These are phyloP conservation scores for Prorops nasuta DNA, from an alignment of 1,140 invertebrate genomes.

Conservation along the genomic window DNA sequence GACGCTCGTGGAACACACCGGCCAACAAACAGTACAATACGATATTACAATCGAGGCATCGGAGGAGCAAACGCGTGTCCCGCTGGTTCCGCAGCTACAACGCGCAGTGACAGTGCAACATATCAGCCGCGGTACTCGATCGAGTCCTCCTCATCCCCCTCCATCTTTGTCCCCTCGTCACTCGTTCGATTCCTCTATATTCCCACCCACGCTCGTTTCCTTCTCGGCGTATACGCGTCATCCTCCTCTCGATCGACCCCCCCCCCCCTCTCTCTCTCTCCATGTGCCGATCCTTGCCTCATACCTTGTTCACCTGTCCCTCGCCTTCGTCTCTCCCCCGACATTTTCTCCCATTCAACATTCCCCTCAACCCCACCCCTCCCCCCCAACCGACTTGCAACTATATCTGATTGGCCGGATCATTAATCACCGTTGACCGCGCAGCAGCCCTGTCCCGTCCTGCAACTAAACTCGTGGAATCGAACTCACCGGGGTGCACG, in stretches of 20 bases:
- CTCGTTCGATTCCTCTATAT: conserved; percentile 13
- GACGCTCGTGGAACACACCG: conserved; percentile 41
- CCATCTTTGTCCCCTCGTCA: background rate
- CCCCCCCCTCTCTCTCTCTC: conserved; percentile 9
- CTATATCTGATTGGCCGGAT: conserved; percentile 44
- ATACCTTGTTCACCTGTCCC: conserved; percentile 14
- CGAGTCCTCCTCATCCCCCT: conserved; percentile 1
- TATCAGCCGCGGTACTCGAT: conserved; percentile 37
- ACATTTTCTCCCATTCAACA: background rate
- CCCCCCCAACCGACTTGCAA: conserved; percentile 20
- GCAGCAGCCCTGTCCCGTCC: conserved; percentile 38
- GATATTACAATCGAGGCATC: conserved; percentile 47
- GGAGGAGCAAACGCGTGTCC: conserved; percentile 34
- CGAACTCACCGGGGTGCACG: conserved; percentile 38
- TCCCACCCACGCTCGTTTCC: background rate
- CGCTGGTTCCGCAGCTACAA: conserved; percentile 37
- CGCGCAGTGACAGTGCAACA: conserved; percentile 48
- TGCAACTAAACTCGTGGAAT: conserved; percentile 41
- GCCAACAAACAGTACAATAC: conserved; percentile 50
- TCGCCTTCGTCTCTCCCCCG: conserved; percentile 2
- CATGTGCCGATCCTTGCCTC: background rate
- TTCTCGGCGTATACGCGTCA: no score
- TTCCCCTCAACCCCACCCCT: conserved; percentile 1
- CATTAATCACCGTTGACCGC: conserved; percentile 46
- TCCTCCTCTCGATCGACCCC: background rate